Evolutionary conservation across 2,888 invertebrate genomes (phyloP), one percentile per base, ranked within the genome.

Genomic region (Sminthurides aquaticus): DNA sequence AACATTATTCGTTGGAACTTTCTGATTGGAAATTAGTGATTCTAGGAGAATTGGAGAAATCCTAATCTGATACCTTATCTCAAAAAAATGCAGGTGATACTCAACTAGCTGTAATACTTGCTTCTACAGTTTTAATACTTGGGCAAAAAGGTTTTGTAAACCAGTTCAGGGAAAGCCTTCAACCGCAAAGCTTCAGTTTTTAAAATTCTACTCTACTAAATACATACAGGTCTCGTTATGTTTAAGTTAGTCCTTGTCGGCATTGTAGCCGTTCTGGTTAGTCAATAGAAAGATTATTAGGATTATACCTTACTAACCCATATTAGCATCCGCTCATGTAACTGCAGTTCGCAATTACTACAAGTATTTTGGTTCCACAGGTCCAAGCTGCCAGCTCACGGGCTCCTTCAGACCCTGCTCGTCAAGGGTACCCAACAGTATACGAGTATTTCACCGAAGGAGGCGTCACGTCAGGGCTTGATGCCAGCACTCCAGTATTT

Each of bases 361-460:
- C 2, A 25, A 56, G 27, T 43, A 15, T 26, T 26, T 43, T 8
- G 24, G 24, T 49, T 49, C 3, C 20, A 49, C 18, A 60, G 60
- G 60, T 25, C 34, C 49, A 48, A 49, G 49, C 49, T 3, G 5
- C 43, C 8, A 34, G 15, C 43, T 34, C 5, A 5, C 8, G 1
- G 18, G 60, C 55, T 3, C 59, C 59, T n/a, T 60, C 54, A 25
- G 59, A 55, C 29, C 55, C 54, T 1, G 3, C 54, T 20, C 27
- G 64, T 1, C 59, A 54, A 29, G 72, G 71, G 18, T 67, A 74
- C 1, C 77, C 76, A 11, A 80, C 80, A 2, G 74, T 80, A 28
- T 81, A 81, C 72, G 79, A 81, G 65, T 78, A 81, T 69, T 82
- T 81, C 72, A 78, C 79, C 0, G 75, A 72, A 2, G 78, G 77